Evolutionary conservation across 35 echinoderm and acorn worm species (phyloP).

Genomic region (Ptychodera flava): DNA sequence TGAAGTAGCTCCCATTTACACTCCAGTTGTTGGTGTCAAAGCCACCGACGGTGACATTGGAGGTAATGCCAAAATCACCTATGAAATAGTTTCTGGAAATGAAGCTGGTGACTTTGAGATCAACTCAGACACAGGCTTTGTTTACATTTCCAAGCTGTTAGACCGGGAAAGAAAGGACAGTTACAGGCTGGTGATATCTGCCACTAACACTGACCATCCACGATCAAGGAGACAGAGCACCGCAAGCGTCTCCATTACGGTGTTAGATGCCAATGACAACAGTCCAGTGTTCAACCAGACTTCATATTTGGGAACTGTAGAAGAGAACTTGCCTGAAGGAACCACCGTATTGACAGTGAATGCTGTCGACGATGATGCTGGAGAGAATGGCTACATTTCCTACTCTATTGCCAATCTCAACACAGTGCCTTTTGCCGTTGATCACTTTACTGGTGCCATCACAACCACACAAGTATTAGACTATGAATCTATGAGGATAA

Average conservation of each 20-base stretch:
- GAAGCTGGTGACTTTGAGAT: neutral
- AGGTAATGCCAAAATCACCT: neutral
- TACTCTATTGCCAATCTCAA: constrained; percentile 95
- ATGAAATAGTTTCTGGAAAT: constrained; percentile 4
- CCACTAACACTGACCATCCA: neutral
- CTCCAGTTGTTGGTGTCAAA: neutral
- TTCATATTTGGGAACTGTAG: constrained; percentile 36
- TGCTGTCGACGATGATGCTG: constrained; percentile 62
- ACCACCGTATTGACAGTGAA: constrained; percentile 40
- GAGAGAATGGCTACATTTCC: constrained; percentile 90
- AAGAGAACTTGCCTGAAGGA: constrained; percentile 57
- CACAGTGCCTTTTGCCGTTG: constrained; percentile 79
- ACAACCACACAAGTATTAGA: constrained; percentile 80
- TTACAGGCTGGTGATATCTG: neutral
- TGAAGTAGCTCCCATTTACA: neutral
- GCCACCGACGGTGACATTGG: neutral
- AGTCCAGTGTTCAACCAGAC: constrained; percentile 67
- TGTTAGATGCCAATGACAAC: constrained; percentile 92
- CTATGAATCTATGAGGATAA: constrained; percentile 86
- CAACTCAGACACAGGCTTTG: neutral
- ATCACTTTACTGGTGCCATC: constrained; percentile 84
- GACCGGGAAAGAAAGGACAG: neutral
- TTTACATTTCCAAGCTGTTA: neutral
- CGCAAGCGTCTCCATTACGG: constrained; percentile 35
- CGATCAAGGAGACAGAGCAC: constrained; percentile 14